Percentiles rank a stretch among this genome's conserved stretches.
These are phyloP conservation scores for Gallirallus australis DNA, from an alignment of 2,797 vertebrate species.

Conservation along the genomic window DNA sequence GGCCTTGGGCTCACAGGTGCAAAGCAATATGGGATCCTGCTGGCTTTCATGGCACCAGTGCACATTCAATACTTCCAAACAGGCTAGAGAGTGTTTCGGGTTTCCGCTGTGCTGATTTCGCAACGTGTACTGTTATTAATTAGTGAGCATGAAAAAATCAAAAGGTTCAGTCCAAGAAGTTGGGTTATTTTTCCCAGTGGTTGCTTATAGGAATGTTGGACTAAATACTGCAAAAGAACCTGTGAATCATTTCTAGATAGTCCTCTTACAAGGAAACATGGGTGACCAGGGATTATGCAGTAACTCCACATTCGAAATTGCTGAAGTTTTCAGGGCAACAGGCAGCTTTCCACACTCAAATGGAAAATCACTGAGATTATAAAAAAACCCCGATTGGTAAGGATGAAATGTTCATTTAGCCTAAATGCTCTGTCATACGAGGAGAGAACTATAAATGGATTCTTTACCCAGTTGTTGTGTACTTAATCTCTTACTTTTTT, in stretches of 20 bases:
- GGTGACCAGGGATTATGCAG: neutral
- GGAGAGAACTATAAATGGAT: neutral
- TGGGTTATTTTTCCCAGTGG: neutral
- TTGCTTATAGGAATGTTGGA: neutral
- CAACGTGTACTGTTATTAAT: neutral
- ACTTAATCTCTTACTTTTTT: slow-evolving; percentile 20
- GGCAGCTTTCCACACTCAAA: neutral
- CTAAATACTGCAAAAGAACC: neutral
- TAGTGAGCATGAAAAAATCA: neutral
- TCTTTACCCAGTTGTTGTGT: slow-evolving; percentile 29
- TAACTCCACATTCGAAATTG: neutral
- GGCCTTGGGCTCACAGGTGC: neutral
- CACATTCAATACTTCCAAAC: neutral
- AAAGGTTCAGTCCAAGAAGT: neutral
- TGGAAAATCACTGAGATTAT: neutral
- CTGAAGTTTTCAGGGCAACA: neutral
- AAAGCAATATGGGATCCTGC: neutral
- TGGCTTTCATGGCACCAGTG: neutral
- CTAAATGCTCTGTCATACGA: neutral
- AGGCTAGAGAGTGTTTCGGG: neutral
- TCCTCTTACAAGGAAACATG: neutral
- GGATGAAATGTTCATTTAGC: neutral
- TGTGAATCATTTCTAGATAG: slow-evolving; percentile 61
- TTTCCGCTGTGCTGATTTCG: neutral
- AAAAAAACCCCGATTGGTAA: neutral